A percentile compares a stretch with the other conserved stretches of the same genome.
phyloP scores from a whole-genome alignment of 2,797 vertebrate genomes.

The Danio jaintianensis region DNA sequence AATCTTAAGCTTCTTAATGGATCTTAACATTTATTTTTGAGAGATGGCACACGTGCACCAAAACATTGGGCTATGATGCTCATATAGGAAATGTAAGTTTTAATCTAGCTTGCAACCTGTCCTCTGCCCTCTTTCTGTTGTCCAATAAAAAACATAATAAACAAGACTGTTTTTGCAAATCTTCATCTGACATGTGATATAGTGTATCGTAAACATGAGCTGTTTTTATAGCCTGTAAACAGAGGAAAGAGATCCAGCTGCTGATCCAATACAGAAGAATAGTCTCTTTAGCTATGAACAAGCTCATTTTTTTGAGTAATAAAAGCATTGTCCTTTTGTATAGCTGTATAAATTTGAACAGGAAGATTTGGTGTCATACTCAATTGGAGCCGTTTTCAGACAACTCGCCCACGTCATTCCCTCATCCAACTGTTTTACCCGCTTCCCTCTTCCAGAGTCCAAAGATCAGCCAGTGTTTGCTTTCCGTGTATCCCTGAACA shows the following conservation, averaged over 20 bases:
- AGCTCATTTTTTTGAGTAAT: background rate
- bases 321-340: background rate
- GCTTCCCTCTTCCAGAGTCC: conserved; percentile 66
- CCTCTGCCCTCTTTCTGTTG: background rate
- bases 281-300: background rate
- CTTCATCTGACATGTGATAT: background rate
- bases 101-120: no score
- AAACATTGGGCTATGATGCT: no score
- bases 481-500: conserved; percentile 22
- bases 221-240: background rate
- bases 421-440: conserved; percentile 62
- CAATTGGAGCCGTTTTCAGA: conserved; percentile 58
- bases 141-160: background rate
- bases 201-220: background rate
- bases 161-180: background rate
- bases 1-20: no score
- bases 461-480: conserved; percentile 78
- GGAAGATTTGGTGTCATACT: background rate
- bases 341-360: background rate
- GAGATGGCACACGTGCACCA: no score
- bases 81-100: no score
- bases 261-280: background rate
- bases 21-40: no score
- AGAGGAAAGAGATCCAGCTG: background rate
- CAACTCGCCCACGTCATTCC: conserved; percentile 53